Percentiles rank a stretch among this genome's conserved stretches.
Evolutionary conservation across 2,888 invertebrate species (phyloP).

Genomic region (Trichopria drosophilae): DNA sequence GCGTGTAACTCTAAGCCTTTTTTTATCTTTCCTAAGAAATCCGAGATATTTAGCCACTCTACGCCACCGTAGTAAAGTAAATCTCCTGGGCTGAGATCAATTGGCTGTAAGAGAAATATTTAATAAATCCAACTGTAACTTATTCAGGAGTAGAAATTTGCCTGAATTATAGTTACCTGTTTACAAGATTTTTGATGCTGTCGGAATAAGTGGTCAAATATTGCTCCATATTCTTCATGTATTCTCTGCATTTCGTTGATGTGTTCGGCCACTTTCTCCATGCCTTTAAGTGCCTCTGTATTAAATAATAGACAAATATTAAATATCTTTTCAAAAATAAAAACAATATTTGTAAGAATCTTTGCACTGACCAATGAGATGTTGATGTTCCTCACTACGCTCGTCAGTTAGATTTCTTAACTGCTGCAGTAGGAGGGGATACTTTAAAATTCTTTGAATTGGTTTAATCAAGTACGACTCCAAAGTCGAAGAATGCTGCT

Average conservation of each 20-base stretch:
- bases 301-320: constrained; percentile 38
- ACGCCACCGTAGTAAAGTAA: constrained; percentile 96
- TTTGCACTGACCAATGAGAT: constrained; percentile 76
- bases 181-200: constrained; percentile 95
- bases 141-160: not conserved
- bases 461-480: constrained; percentile 99
- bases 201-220: constrained; percentile 95
- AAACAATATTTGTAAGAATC: constrained; percentile 2
- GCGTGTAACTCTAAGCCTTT: constrained; percentile 94
- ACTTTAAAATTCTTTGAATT: constrained; percentile 96
- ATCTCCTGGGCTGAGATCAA: constrained; percentile 95
- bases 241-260: constrained; percentile 99
- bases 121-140: not conserved
- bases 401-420: constrained; percentile 91
- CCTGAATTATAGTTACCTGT: constrained; percentile 61
- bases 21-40: constrained; percentile 96
- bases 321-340: too few relatives aligned
- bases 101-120: constrained; percentile 63
- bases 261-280: constrained; percentile 99
- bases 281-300: constrained; percentile 91
- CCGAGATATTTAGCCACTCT: constrained; percentile 97
- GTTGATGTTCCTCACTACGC: constrained; percentile 90
- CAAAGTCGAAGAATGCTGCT: constrained; percentile 94
- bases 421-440: constrained; percentile 92
- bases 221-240: constrained; percentile 98